Percentiles rank a stretch among this genome's conserved stretches.
phyloP scores from a whole-genome alignment of 2,797 vertebrate genomes.

The Morelia viridis region DNA sequence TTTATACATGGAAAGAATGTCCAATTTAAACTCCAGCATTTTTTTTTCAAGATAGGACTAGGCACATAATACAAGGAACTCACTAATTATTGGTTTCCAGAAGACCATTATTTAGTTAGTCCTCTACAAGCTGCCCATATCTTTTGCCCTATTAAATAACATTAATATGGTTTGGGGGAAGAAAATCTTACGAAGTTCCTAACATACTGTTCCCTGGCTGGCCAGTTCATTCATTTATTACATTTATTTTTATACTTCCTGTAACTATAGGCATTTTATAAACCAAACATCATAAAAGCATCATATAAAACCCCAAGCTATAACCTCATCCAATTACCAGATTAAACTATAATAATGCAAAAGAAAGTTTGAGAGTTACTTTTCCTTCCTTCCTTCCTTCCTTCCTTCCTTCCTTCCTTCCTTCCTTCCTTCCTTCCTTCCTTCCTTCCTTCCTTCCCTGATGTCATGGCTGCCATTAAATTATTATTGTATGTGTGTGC shows the following conservation, averaged over 20 bases:
- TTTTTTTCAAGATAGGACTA: background rate
- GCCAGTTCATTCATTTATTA: background rate
- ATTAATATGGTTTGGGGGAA: background rate
- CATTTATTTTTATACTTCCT: background rate
- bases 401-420: background rate
- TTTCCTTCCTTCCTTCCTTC: background rate
- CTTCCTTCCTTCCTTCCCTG: background rate
- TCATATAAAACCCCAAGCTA: background rate
- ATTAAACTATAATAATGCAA: background rate
- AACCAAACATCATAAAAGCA: background rate
- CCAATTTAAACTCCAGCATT: background rate
- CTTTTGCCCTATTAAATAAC: background rate
- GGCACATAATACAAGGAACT: background rate
- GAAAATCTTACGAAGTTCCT: background rate
- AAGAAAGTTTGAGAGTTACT: background rate
- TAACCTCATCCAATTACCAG: background rate
- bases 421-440: background rate
- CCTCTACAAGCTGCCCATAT: background rate
- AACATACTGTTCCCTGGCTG: background rate
- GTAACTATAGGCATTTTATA: background rate
- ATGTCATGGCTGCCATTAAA: background rate
- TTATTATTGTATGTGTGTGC: background rate
- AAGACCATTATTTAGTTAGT: background rate
- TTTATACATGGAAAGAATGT: conserved; percentile 1
- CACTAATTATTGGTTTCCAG: background rate